A percentile compares a stretch with the other conserved stretches of the same genome.
These are phyloP conservation scores for Calcarius lapponicus DNA, from an alignment of 2,797 vertebrate species.

Conservation along the genomic window DNA sequence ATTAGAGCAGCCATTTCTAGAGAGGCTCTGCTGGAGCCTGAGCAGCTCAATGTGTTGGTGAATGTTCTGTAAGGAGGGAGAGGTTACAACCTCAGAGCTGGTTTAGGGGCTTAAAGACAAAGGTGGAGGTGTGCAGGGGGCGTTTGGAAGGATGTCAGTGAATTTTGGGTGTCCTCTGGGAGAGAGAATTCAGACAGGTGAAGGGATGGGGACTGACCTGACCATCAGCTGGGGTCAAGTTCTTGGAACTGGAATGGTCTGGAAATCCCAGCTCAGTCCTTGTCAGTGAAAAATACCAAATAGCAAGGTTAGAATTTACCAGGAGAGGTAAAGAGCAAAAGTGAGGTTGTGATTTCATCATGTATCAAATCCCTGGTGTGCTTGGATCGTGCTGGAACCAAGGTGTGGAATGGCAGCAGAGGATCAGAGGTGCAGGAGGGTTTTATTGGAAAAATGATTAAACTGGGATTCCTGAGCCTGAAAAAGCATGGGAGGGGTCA, in stretches of 20 bases:
- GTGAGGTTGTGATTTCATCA: not conserved
- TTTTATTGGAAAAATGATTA: not conserved
- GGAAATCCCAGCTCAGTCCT: not conserved
- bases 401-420: not conserved
- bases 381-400: not conserved
- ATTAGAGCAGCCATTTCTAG: rapidly evolving
- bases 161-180: not conserved
- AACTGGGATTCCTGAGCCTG: not conserved
- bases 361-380: not conserved
- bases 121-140: not conserved
- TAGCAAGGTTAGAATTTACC: not conserved
- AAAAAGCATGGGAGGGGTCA: not conserved
- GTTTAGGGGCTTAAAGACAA: not conserved
- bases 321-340: not conserved
- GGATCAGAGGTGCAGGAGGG: not conserved
- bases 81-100: not conserved
- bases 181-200: not conserved
- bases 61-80: not conserved
- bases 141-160: not conserved
- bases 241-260: not conserved
- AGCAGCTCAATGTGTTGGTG: not conserved
- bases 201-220: not conserved
- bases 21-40: not conserved
- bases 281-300: not conserved
- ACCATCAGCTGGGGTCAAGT: not conserved